phyloP scores from a whole-genome alignment of 2,113 vertebrate species.

The Holacanthus passer region DNA sequence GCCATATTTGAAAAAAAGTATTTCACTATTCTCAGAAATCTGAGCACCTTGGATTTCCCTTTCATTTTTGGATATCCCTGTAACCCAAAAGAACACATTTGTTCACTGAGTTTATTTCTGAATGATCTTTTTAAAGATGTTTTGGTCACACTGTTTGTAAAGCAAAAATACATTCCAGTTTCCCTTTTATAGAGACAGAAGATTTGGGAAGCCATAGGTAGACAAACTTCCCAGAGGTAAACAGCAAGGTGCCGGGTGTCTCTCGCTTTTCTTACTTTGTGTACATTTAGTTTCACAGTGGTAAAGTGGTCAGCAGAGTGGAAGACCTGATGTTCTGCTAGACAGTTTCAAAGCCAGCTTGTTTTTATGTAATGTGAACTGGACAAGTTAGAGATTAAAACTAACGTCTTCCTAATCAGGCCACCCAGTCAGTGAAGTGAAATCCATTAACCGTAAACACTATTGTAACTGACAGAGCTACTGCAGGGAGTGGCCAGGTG shows the following conservation, averaged over 20 bases:
- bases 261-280: slow-evolving; percentile 22
- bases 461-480: slow-evolving; percentile 17
- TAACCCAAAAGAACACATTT: slow-evolving; percentile 20
- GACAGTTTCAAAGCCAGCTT: not conserved
- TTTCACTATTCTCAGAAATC: slow-evolving; percentile 7
- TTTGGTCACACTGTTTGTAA: slow-evolving; percentile 31
- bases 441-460: slow-evolving; percentile 5
- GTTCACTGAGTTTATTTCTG: not conserved
- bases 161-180: slow-evolving; percentile 41
- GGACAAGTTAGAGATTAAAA: not conserved
- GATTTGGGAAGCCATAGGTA: slow-evolving; percentile 21
- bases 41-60: slow-evolving; percentile 35
- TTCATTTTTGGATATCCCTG: slow-evolving; percentile 16
- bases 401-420: not conserved
- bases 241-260: slow-evolving; percentile 38
- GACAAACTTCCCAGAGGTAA: slow-evolving; percentile 45
- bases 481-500: slow-evolving; percentile 34
- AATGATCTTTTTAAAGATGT: slow-evolving; percentile 15
- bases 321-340: slow-evolving; percentile 1
- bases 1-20: slow-evolving; percentile 4
- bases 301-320: slow-evolving; percentile 13
- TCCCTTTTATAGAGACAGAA: slow-evolving; percentile 34
- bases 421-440: slow-evolving; percentile 4
- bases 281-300: slow-evolving; percentile 40
- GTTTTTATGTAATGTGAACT: not conserved